Conservation (phyloP, 2,888 invertebrate species). For the Sphecodes monilicornis region DNA sequence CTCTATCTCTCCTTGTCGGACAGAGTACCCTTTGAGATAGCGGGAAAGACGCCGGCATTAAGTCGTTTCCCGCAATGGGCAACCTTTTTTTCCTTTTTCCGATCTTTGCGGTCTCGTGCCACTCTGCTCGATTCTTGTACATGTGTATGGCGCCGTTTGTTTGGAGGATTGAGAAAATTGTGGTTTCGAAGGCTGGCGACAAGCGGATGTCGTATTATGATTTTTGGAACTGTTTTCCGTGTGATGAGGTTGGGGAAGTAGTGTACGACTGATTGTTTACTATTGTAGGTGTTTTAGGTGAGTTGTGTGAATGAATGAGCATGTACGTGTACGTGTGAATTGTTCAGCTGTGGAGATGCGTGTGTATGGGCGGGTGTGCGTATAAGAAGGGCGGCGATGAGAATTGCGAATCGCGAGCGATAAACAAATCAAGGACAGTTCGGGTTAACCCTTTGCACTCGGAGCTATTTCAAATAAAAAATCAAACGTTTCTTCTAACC, state of each 20-base stretch:
- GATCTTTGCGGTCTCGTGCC: constrained; percentile 2
- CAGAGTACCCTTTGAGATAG: constrained; percentile 50
- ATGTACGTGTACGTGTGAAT: too few species aligned
- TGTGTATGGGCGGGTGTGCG: too few species aligned
- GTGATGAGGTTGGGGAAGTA: not conserved
- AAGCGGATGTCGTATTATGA: not conserved
- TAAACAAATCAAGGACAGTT: too few species aligned
- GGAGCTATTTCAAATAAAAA: too few species aligned
- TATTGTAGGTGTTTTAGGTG: too few species aligned
- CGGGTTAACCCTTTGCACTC: too few species aligned
- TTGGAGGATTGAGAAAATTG: not conserved
- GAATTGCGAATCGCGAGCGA: too few species aligned
- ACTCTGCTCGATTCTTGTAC: not conserved
- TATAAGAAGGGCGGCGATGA: too few species aligned
- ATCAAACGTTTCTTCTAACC: too few species aligned
- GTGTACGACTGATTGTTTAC: too few species aligned
- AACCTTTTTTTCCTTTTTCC: constrained; percentile 8
- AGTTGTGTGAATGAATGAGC: too few species aligned
- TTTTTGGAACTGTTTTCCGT: not conserved
- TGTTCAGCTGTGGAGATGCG: too few species aligned
- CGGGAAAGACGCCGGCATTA: constrained; percentile 56
- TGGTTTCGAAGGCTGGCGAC: not conserved
- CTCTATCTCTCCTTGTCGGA: constrained; percentile 41
- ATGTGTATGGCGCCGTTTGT: not conserved
- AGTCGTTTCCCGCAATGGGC: constrained; percentile 49